phyloP scores from a whole-genome alignment of 2,888 invertebrate genomes.

The Clivina fossor region DNA sequence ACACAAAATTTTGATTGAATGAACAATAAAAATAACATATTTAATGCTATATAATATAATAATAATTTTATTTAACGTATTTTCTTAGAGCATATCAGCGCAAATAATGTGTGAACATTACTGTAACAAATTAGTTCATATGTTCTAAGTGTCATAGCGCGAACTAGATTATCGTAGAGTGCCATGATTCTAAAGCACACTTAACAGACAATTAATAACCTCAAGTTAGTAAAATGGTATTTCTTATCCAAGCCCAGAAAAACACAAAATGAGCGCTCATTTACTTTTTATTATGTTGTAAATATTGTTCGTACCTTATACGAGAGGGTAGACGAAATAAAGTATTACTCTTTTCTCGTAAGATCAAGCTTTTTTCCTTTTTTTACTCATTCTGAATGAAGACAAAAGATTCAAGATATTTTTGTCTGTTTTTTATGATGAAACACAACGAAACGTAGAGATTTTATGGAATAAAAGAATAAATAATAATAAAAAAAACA shows the following conservation, averaged over 20 bases:
- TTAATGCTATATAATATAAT: too few relatives aligned
- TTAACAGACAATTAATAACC: conserved; percentile 24
- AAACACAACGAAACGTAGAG: conserved; percentile 18
- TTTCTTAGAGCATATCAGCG: too few relatives aligned
- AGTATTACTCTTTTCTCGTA: conserved; percentile 9
- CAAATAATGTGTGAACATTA: too few relatives aligned
- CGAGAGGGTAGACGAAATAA: conserved; percentile 10
- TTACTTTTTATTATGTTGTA: conserved; percentile 29
- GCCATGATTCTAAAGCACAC: not conserved
- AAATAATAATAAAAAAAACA: conserved; percentile 12
- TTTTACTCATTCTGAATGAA: conserved; percentile 12
- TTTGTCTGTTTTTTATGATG: conserved; percentile 15
- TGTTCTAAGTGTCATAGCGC: too few relatives aligned
- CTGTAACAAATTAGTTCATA: not conserved
- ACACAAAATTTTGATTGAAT: too few relatives aligned
- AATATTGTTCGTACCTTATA: conserved; percentile 20
- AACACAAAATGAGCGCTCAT: conserved; percentile 14
- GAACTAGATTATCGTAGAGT: not conserved
- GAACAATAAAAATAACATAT: too few relatives aligned
- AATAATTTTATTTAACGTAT: too few relatives aligned
- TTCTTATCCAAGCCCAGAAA: conserved; percentile 5
- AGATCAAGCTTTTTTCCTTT: conserved; percentile 5
- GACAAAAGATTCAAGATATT: conserved; percentile 24
- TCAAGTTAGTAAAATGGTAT: not conserved
- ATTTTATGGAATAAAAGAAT: conserved; percentile 21